A percentile compares a stretch with the other conserved stretches of the same genome.
These are phyloP conservation scores for Busseola fusca DNA, from an alignment of 2,888 invertebrate genomes.

Conservation along the genomic window DNA sequence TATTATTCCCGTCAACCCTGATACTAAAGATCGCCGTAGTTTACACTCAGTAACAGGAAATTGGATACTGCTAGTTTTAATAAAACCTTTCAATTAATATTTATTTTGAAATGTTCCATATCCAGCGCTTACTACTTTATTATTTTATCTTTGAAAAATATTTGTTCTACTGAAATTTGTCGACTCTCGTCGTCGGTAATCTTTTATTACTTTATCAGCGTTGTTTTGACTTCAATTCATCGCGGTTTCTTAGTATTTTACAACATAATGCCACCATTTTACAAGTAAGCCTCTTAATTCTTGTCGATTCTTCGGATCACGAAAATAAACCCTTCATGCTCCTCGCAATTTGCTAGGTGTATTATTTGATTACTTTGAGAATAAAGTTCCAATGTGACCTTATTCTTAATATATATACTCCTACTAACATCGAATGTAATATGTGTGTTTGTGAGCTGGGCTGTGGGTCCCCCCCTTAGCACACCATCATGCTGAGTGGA, in stretches of 20 bases:
- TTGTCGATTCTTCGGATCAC: conserved; percentile 10
- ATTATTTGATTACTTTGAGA: conserved; percentile 9
- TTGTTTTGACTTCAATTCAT: conserved; percentile 18
- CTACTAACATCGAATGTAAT: background rate
- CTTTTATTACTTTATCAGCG: conserved; percentile 12
- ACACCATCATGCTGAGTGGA: background rate
- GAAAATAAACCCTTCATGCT: conserved; percentile 7
- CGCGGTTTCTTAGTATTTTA: conserved; percentile 10
- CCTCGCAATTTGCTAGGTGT: background rate
- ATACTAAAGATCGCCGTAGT: conserved; percentile 6
- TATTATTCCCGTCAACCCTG: background rate
- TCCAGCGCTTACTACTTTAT: background rate
- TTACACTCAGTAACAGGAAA: conserved; percentile 17
- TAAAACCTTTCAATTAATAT: conserved; percentile 6
- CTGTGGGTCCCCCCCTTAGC: background rate
- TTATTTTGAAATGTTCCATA: conserved; percentile 12
- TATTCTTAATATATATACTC: background rate
- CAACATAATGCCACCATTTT: conserved; percentile 12
- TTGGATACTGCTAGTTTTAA: conserved; percentile 19
- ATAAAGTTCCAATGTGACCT: background rate
- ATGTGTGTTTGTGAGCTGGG: background rate
- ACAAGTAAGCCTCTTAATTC: conserved; percentile 20
- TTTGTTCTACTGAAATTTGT: background rate
- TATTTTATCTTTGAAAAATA: conserved; percentile 8
- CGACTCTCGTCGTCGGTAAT: conserved; percentile 3